Conservation (phyloP, 2,797 vertebrate species). For the Bradypodion pumilum region DNA sequence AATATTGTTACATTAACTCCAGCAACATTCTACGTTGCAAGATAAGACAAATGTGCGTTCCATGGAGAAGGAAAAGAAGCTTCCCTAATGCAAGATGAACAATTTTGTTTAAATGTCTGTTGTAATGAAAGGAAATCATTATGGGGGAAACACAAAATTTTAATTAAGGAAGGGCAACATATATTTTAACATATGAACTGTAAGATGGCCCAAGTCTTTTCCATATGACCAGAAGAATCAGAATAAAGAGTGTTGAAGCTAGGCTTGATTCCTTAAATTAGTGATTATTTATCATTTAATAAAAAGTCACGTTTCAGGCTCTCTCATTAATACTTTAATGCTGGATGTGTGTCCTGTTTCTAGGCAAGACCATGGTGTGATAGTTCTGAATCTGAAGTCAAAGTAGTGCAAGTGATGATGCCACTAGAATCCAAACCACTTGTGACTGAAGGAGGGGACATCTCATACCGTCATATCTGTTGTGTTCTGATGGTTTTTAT, state of each 20-base stretch:
- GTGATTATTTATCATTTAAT: background rate
- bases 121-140: conserved; percentile 19
- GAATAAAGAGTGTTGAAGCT: background rate
- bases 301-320: background rate
- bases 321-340: background rate
- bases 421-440: background rate
- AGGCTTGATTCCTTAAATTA: background rate
- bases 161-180: background rate
- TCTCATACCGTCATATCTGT: no score
- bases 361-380: background rate
- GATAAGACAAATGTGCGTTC: background rate
- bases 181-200: background rate
- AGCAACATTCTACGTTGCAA: background rate
- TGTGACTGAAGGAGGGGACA: background rate
- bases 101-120: conserved; percentile 6
- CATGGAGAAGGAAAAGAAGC: background rate
- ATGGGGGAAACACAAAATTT: background rate
- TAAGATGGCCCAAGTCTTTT: background rate
- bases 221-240: background rate
- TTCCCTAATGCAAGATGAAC: conserved; percentile 8
- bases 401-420: background rate
- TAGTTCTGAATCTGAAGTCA: background rate
- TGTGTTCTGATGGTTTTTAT: no score
- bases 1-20: background rate
- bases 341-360: background rate